Evolutionary conservation across 2,888 invertebrate species (phyloP).

Genomic region (Acanthosepion lycidas): DNA sequence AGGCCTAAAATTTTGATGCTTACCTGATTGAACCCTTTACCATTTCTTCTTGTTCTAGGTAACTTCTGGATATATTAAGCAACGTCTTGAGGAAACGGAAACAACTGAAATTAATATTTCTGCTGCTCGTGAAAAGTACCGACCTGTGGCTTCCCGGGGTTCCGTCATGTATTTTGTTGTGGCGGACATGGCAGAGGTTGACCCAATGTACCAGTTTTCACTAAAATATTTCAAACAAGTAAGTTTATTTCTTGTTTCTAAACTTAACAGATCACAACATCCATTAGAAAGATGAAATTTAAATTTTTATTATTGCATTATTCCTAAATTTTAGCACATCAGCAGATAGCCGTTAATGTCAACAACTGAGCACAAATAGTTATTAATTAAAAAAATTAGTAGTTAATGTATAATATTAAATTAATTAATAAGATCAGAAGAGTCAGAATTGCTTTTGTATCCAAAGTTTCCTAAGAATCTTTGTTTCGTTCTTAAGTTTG

Average conservation of each 20-base stretch:
- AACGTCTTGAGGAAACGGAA: conserved; percentile 74
- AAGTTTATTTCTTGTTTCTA: conserved; percentile 52
- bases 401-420: no score
- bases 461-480: no score
- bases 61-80: conserved; percentile 74
- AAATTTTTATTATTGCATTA: no score
- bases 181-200: conserved; percentile 74
- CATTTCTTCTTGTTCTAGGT: conserved; percentile 61
- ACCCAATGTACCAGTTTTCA: conserved; percentile 76
- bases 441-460: no score
- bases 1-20: background rate
- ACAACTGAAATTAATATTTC: conserved; percentile 74
- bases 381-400: no score
- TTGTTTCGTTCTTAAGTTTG: no score
- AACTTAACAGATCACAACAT: background rate
- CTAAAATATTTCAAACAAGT: conserved; percentile 76
- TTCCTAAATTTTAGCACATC: no score
- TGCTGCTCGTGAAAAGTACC: conserved; percentile 74
- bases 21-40: background rate
- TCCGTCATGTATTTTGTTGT: conserved; percentile 76
- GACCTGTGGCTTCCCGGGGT: conserved; percentile 75
- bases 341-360: no score
- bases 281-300: background rate
- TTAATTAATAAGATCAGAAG: no score
- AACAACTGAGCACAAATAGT: no score